Evolutionary conservation across 2,888 invertebrate species (phyloP), one percentile per base, ranked within the genome.

Genomic region (Helleia helle): DNA sequence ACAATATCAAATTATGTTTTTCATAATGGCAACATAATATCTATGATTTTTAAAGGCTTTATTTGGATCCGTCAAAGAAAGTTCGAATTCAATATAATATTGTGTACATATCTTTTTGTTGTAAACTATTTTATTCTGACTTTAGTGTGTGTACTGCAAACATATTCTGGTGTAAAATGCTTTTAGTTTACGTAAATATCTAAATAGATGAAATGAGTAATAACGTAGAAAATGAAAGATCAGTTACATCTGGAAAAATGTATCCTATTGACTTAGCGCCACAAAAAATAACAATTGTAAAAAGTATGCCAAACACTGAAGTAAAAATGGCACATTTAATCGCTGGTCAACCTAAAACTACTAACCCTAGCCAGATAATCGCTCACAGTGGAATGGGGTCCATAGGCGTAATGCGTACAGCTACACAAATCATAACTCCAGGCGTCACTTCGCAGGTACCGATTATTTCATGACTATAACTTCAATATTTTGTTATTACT

Each of bases 221-320:
- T 54, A 83, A 81, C 70, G 65, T 77, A 56, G 85, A 85, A 56
- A 87, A 85, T 55, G 88, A 88, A 54, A 87, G 88, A 54, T 86
- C 88, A 55, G 62, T 76, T 48, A 80, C 87, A 51, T 62, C 79
- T 56, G 77, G 77, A 51, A 89, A 89, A 73, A 85, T 85, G 68
- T 86, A 86, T 71, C 85, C 85, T 49, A 84, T 85, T 54, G 84
- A 85, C 73, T 79, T 85, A 66, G 84, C 84, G 43, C 80, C 81
- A 50, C 83, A 80, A 64, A 85, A 85, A 64, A 84, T 85, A 43
- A 83, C 84, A 53, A 84, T 85, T 40, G 84, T 85, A 25, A 85
- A 85, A 58, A 76, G 67, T 57, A 75, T 81, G 44, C 59, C 81
- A 1, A 80, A 71, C 59, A 57, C 72, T 14, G 85, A 84, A 47